Evolutionary conservation across 1,140 invertebrate species (phyloP).

Genomic region (Eriosoma lanigerum): DNA sequence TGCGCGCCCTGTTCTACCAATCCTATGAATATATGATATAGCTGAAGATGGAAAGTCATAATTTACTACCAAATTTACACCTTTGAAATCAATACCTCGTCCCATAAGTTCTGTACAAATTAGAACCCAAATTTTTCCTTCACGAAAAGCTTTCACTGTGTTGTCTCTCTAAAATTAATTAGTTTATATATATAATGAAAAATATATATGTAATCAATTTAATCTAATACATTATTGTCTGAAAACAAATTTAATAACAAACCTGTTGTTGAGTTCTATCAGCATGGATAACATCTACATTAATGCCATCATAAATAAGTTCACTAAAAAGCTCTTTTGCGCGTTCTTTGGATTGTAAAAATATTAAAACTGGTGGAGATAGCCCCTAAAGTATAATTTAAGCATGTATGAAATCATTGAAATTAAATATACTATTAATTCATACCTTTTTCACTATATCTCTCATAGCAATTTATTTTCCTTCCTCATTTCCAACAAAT

Average conservation of each 20-base stretch:
- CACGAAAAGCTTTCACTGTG: slow-evolving; percentile 83
- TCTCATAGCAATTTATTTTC: slow-evolving; percentile 86
- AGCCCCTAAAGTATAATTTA: slow-evolving; percentile 68
- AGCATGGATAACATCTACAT: slow-evolving; percentile 91
- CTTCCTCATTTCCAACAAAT: slow-evolving; percentile 89
- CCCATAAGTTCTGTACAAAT: slow-evolving; percentile 97
- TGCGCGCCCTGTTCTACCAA: slow-evolving; percentile 91
- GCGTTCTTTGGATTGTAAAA: slow-evolving; percentile 87
- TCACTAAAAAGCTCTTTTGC: slow-evolving; percentile 91
- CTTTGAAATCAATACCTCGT: slow-evolving; percentile 96
- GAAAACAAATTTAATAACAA: slow-evolving; percentile 44
- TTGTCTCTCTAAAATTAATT: slow-evolving; percentile 74
- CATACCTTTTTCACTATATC: slow-evolving; percentile 75
- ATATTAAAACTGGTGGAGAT: slow-evolving; percentile 86
- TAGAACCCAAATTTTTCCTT: slow-evolving; percentile 92
- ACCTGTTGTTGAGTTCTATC: slow-evolving; percentile 86
- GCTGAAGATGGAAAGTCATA: slow-evolving; percentile 94
- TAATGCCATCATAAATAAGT: slow-evolving; percentile 88
- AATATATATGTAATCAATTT: no score
- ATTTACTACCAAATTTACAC: slow-evolving; percentile 95
- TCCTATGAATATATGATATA: slow-evolving; percentile 92
- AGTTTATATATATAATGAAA: no score
- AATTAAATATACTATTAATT: not conserved
- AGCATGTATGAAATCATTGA: not conserved
- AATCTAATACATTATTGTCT: not conserved